Percentiles rank a stretch among this genome's conserved stretches.
Conservation (phyloP, 2,888 invertebrate species). For the Stomorhina lunata region DNA sequence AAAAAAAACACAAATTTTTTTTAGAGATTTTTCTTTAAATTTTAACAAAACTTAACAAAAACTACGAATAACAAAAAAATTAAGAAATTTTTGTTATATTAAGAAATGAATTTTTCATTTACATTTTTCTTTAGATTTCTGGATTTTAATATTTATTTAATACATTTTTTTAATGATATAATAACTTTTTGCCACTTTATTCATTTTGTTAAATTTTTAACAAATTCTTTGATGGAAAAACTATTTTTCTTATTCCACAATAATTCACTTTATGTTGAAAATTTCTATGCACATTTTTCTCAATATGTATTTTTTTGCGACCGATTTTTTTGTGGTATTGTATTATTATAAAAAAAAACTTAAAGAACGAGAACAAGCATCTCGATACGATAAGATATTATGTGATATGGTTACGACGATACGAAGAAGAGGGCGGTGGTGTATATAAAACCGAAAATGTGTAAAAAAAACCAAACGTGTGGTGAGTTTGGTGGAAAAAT, state of each 20-base stretch:
- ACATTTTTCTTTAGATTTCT: not conserved
- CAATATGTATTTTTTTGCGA: conserved; percentile 51
- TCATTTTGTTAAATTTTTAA: not conserved
- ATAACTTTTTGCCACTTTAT: not conserved
- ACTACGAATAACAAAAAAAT: too few species aligned
- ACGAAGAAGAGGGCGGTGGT: conserved; percentile 48
- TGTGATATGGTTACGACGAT: too few species aligned
- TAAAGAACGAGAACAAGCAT: conserved; percentile 43
- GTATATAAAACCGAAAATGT: conserved; percentile 38
- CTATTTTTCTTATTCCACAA: not conserved
- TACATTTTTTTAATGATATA: not conserved
- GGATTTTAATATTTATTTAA: not conserved
- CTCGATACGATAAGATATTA: too few species aligned
- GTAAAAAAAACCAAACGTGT: conserved; percentile 33
- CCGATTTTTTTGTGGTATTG: conserved; percentile 43
- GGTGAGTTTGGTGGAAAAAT: conserved; percentile 51
- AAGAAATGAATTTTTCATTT: not conserved
- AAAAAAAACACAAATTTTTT: not conserved
- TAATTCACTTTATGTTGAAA: conserved; percentile 9
- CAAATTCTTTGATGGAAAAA: not conserved
- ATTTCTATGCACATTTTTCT: conserved; percentile 36
- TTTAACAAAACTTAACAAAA: not conserved
- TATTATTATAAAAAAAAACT: conserved; percentile 20
- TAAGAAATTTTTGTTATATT: not conserved
- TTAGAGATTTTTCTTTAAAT: not conserved